phyloP scores from a whole-genome alignment of 2,113 vertebrate species.

The Pituophis catenifer region DNA sequence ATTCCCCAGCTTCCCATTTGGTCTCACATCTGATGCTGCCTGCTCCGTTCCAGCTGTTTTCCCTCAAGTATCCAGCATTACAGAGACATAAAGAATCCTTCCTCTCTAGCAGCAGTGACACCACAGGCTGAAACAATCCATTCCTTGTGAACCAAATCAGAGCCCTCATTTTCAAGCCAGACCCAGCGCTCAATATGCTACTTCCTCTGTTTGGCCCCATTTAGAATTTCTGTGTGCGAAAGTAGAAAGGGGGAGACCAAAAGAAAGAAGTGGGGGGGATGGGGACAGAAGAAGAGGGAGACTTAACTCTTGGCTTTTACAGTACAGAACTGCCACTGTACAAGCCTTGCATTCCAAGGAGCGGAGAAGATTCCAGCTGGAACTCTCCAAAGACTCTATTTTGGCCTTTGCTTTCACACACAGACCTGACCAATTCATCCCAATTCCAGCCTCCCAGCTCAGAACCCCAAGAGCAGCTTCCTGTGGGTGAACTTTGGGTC shows the following conservation, averaged over 20 bases:
- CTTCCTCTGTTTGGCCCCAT: constrained; percentile 72
- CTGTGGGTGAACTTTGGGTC: constrained; percentile 36
- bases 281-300: neutral
- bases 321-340: constrained; percentile 21
- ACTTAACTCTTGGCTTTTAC: constrained; percentile 8
- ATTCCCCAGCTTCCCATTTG: constrained; percentile 76
- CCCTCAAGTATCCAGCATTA: constrained; percentile 82
- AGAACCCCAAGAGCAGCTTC: constrained; percentile 43
- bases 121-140: constrained; percentile 77
- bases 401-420: constrained; percentile 23
- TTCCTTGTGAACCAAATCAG: constrained; percentile 76
- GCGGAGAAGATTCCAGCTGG: constrained; percentile 45
- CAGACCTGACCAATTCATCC: neutral
- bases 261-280: neutral
- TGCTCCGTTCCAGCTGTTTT: constrained; percentile 79
- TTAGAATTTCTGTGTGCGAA: constrained; percentile 59
- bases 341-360: neutral
- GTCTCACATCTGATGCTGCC: constrained; percentile 67
- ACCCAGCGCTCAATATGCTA: constrained; percentile 64
- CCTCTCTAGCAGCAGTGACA: constrained; percentile 71
- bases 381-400: constrained; percentile 2
- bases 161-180: constrained; percentile 67
- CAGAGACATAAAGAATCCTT: constrained; percentile 70
- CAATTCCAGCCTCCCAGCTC: constrained; percentile 31
- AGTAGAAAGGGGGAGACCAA: neutral